Evolutionary conservation across 1,140 invertebrate genomes (phyloP).

Genomic region (Pseudomyrmex sp.): DNA sequence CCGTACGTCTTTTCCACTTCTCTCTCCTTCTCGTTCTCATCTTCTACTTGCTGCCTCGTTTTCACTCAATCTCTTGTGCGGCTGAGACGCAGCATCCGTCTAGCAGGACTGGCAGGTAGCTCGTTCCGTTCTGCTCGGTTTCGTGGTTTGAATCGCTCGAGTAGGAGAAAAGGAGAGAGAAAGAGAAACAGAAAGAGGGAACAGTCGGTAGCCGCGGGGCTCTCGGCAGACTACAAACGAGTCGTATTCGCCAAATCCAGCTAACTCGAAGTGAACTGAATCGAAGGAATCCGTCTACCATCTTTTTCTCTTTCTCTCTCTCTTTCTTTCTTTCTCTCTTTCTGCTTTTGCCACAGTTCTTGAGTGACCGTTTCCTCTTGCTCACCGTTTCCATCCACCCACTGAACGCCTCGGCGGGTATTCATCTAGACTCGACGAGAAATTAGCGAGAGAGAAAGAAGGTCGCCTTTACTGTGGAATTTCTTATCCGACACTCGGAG

Average conservation of each 20-base stretch:
- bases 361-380: slow-evolving; percentile 33
- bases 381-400: slow-evolving; percentile 57
- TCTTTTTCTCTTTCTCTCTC: slow-evolving; percentile 38
- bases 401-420: slow-evolving; percentile 56
- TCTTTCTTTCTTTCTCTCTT: slow-evolving; percentile 54
- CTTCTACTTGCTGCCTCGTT: slow-evolving; percentile 59
- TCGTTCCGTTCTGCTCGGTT: slow-evolving; percentile 68
- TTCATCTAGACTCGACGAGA: slow-evolving; percentile 58
- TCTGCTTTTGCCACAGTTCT: slow-evolving; percentile 26
- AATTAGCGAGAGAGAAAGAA: slow-evolving; percentile 67
- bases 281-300: slow-evolving; percentile 79
- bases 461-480: slow-evolving; percentile 55
- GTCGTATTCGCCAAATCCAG: slow-evolving; percentile 82
- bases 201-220: slow-evolving; percentile 63
- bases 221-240: slow-evolving; percentile 79
- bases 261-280: slow-evolving; percentile 81
- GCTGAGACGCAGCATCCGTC: slow-evolving; percentile 47
- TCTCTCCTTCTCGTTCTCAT: neutral
- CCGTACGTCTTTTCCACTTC: slow-evolving; percentile 68
- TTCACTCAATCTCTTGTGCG: slow-evolving; percentile 66
- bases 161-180: slow-evolving; percentile 3
- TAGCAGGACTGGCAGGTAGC: slow-evolving; percentile 63
- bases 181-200: slow-evolving; percentile 11
- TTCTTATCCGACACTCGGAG: slow-evolving; percentile 31
- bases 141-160: slow-evolving; percentile 33